Base-by-base conservation (phyloP, 2,888 invertebrate species). In the Baccha elongata region DNA sequence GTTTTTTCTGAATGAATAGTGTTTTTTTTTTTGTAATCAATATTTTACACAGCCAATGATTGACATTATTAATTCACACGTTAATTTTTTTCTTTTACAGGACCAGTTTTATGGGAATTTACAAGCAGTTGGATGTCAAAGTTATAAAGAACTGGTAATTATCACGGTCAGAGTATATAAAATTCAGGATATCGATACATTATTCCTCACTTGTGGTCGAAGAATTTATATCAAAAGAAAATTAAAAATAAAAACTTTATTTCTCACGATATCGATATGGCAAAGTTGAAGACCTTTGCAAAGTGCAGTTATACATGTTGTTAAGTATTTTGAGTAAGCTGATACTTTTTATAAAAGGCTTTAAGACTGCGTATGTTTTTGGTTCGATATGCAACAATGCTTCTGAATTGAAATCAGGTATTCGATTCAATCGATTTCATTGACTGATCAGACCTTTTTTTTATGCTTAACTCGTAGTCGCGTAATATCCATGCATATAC, bases 91-190 rank as follows among this genome's bases (percentile, higher is more conserved):
- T 58, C 19, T 64, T 32, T 29, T 69, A 10, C 78, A 83, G 83
- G 73, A 78, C 17, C 60, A 62, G 23, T 67, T 67, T 19, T 78
- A 72, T 62, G 78, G 55, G 50, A 68, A 60, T 13, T 13, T 83
- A 21, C 46, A 68, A 55, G 48, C 35, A 11, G 23, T 78, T 32
- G 83, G 83, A 32, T 83, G 83, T 37, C 19, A 37, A 44, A 72
- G 53, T 50, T 78, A 83, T 35, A 73, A 72, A 52, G 72, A 83
- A 35, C 44, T 83, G 83, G 83, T 83, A 58, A 78, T 17, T 37
- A 29, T 44, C 19, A 52, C 53, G 1, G 35, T 23, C 29, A 17
- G n/a, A n/a, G n/a, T n/a, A n/a, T 19, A n/a, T 44, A 19, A 46
- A 52, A 32, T 17, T 11, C 8, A 8, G 7, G 13, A 50, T 26